A percentile compares a stretch with the other conserved stretches of the same genome.
Conservation (phyloP, 2,113 vertebrate genomes). For the Chaenogobius annularis region DNA sequence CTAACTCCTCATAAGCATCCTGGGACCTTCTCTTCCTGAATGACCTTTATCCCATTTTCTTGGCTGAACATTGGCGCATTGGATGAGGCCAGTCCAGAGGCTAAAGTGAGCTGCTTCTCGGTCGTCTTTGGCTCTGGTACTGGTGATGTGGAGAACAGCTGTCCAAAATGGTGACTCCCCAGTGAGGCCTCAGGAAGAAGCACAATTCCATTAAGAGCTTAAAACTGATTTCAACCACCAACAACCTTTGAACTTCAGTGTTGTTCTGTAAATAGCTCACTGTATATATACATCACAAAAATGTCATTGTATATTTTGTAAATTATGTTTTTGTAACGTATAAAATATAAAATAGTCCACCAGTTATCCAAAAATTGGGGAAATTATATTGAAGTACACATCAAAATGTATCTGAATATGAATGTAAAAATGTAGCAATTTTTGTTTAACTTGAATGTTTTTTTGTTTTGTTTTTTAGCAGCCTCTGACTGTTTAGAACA, state of each 20-base stretch:
- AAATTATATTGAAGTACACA: neutral
- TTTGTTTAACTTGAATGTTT: neutral
- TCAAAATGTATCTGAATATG: slow-evolving; percentile 2
- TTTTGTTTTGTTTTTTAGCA: neutral
- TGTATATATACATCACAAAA: neutral
- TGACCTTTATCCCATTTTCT: slow-evolving; percentile 48
- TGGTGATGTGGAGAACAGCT: slow-evolving; percentile 50
- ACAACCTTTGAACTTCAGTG: slow-evolving; percentile 2
- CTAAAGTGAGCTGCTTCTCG: slow-evolving; percentile 6
- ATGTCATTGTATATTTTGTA: slow-evolving; percentile 52
- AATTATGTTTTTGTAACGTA: slow-evolving; percentile 32
- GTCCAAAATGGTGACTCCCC: slow-evolving; percentile 34
- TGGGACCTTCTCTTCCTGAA: slow-evolving; percentile 71
- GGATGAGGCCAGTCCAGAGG: neutral
- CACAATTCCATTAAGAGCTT: slow-evolving; percentile 1
- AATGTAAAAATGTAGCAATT: neutral
- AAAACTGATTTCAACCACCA: slow-evolving; percentile 3
- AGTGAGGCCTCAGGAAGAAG: slow-evolving; percentile 32
- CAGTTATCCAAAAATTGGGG: neutral
- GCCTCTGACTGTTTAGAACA: neutral
- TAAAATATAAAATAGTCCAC: neutral
- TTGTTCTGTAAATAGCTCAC: neutral
- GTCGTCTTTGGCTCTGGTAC: slow-evolving; percentile 10
- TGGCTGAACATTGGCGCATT: slow-evolving; percentile 1
- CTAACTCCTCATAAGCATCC: slow-evolving; percentile 67